A percentile compares a stretch with the other conserved stretches of the same genome.
Conservation (phyloP, 2,113 vertebrate species). For the Corythornis vintsioides region DNA sequence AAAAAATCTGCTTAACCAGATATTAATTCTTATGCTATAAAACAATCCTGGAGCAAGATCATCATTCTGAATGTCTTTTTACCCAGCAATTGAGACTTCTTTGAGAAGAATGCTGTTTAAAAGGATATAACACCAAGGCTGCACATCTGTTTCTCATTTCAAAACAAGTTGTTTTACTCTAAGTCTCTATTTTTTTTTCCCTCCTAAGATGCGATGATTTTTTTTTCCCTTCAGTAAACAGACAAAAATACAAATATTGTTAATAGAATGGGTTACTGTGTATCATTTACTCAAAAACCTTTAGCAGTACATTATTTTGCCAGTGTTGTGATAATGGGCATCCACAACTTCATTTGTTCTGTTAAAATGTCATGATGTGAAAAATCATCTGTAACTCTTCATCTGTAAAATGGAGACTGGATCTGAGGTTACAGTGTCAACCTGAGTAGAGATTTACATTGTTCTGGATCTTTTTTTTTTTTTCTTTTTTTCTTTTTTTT, state of each 20-base stretch:
- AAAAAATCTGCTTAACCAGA: neutral
- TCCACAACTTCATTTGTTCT: neutral
- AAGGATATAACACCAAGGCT: neutral
- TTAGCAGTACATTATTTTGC: neutral
- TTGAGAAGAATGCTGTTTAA: neutral
- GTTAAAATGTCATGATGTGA: neutral
- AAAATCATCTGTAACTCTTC: neutral
- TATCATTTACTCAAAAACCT: neutral
- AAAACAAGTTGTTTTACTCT: neutral
- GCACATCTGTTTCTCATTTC: constrained; percentile 52
- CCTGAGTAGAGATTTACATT: neutral
- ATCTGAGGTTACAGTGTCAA: accelerated
- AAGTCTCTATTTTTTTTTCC: neutral
- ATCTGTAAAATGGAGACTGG: neutral
- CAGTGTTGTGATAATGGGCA: neutral
- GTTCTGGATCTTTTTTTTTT: neutral
- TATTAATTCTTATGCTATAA: neutral
- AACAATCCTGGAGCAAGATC: neutral
- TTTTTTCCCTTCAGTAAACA: neutral
- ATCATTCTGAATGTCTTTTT: neutral
- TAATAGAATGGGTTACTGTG: neutral
- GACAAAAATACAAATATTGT: neutral
- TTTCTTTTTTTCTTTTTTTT: too few species aligned
- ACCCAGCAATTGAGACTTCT: neutral
- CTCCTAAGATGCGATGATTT: neutral